Evolutionary conservation across 2,888 invertebrate genomes (phyloP), one percentile per base, ranked within the genome.

Genomic region (Phortica magna): DNA sequence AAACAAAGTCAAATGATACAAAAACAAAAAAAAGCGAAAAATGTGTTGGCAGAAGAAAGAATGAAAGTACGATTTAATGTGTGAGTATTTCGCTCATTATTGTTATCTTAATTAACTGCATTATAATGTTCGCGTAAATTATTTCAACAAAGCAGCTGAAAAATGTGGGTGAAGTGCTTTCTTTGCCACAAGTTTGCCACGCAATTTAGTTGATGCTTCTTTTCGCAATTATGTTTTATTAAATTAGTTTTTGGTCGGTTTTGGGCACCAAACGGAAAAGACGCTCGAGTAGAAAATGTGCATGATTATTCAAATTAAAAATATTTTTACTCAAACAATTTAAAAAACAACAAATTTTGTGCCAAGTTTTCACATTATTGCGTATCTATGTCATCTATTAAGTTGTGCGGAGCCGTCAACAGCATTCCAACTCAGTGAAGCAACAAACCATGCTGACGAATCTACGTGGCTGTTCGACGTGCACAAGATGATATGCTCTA

Each of bases 101-200:
- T 77, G 65, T 72, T 19, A 76, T 72, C 53, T 48, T 55, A 67
- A 67, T 67, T 67, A 67, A 67, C 67, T 67, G 42, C 41, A 67
- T 67, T 31, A 14, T 42, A 67, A 67, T 67, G 67, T 41, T 14
- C 67, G 3, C 67, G n/a, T 67, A 64, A 12, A 31, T 64, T 39
- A 64, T 64, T 39, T 10, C 2, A 48, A 14, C 48, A 14, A 48
- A 9, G 1, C 19, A 64, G 64, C 39, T 12, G 48, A 42, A 42
- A 67, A 42, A 67, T 5, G 7, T 42, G 67, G 12, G 64, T 12
- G 17, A n/a, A 17, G 17, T n/a, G 59, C 14, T 19, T 59, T 59
- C n/a, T 59, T 12, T 14, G 6, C n/a, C 59, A 59, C 59, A 2
- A 57, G 41, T 22, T 14, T 55, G 7, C 10, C 39, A 43, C 53